These are phyloP conservation scores for Nipponia nippon DNA, from an alignment of 2,113 vertebrate species.

Conservation along the genomic window DNA sequence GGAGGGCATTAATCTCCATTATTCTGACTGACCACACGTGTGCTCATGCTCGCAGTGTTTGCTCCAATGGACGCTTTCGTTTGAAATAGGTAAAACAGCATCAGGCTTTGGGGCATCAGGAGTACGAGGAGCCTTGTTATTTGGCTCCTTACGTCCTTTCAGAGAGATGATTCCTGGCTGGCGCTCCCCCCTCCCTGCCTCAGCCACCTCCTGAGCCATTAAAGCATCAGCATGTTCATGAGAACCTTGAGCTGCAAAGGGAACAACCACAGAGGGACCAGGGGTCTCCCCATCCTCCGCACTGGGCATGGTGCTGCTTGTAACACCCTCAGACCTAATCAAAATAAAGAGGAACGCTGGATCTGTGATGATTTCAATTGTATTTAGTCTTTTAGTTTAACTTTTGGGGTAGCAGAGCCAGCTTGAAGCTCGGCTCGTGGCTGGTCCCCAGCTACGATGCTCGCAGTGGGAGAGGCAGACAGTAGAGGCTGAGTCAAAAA, in stretches of 20 bases:
- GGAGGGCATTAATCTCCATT: not conserved
- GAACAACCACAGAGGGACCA: not conserved
- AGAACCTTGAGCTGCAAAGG: not conserved
- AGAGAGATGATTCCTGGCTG: not conserved
- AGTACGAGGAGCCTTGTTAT: rapidly evolving
- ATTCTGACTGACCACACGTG: too few relatives aligned
- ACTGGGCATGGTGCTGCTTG: rapidly evolving
- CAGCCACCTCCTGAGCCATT: not conserved
- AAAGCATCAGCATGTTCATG: not conserved
- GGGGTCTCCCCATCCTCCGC: not conserved
- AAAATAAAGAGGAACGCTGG: not conserved
- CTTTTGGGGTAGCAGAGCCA: not conserved
- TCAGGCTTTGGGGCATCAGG: not conserved
- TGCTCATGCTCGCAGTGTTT: not conserved
- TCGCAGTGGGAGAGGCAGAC: not conserved
- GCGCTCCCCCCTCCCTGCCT: not conserved
- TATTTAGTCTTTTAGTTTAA: not conserved
- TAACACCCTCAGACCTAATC: not conserved
- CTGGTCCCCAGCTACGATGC: not conserved
- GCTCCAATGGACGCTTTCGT: rapidly evolving
- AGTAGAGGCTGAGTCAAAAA: not conserved
- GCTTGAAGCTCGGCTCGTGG: not conserved
- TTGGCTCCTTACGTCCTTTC: not conserved
- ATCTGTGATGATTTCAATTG: not conserved
- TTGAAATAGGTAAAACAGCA: not conserved